Percentiles rank a stretch among this genome's conserved stretches.
Conservation (phyloP, 2,888 invertebrate genomes). For the Cyclophora albipunctata region DNA sequence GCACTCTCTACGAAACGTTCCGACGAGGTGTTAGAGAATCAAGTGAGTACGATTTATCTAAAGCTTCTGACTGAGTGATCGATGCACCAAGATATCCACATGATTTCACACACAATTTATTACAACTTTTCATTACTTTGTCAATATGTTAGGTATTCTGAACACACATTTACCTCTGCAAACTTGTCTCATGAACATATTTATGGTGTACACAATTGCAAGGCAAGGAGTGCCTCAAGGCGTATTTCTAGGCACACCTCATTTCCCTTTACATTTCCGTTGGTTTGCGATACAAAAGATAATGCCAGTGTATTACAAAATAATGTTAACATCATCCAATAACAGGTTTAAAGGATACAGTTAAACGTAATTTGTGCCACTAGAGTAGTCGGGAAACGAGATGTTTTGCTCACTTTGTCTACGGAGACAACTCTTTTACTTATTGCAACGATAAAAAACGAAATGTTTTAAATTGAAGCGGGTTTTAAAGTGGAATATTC, state of each 20-base stretch:
- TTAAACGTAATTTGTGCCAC: constrained; percentile 55
- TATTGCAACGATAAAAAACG: constrained; percentile 27
- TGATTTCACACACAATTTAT: constrained; percentile 19
- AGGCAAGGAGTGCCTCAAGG: constrained; percentile 42
- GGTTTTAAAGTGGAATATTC: constrained; percentile 41
- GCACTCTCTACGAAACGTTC: constrained; percentile 92
- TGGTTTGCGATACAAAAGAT: constrained; percentile 57
- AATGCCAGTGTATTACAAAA: constrained; percentile 57
- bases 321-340: constrained; percentile 47
- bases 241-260: constrained; percentile 39
- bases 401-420: constrained; percentile 27
- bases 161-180: neutral
- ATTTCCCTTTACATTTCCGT: constrained; percentile 54
- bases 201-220: constrained; percentile 32
- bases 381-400: constrained; percentile 36
- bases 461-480: constrained; percentile 26
- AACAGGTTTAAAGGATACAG: constrained; percentile 54
- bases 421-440: constrained; percentile 21
- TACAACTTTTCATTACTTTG: constrained; percentile 20
- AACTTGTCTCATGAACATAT: constrained; percentile 1
- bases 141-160: constrained; percentile 15
- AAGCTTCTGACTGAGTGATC: constrained; percentile 5
- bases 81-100: constrained; percentile 11
- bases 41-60: constrained; percentile 74
- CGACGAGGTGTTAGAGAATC: constrained; percentile 94